Base-by-base conservation (phyloP, 2,888 invertebrate species). In the Steromphala cineraria region DNA sequence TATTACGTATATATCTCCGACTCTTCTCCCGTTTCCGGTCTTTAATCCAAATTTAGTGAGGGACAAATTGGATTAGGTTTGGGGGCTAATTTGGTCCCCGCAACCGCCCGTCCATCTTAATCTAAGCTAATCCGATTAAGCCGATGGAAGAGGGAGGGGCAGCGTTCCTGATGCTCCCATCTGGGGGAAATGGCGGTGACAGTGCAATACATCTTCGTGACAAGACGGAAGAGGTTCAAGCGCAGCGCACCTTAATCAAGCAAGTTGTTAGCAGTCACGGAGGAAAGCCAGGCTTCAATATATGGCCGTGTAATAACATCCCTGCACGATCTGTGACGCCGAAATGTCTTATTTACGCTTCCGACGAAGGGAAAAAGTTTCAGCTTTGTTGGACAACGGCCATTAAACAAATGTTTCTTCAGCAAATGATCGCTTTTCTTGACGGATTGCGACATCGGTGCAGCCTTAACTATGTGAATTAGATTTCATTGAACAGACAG, bases 1-100 rank as follows among this genome's bases (percentile, higher is more conserved):
- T 81, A 83, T 81, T 81, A 81, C 81, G 78, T 81, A 80, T 78
- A 82, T 75, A 81, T 81, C 81, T 78, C 80, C 78, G 36, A 31
- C 78, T 74, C 74, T 81, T 56, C 80, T 53, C 46, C 75, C 31
- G 78, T 40, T 76, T 75, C 55, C 28, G 79, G 78, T 80, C 78
- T 81, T 82, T 82, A 82, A 81, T 80, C 82, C 82, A 80, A 80
- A 84, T 84, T 82, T 82, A 84, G 81, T 78, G 81, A 75, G 53
- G 77, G 67, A 56, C 78, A 78, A 84, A 82, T 84, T 75, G 81
- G 81, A 84, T 84, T 82, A 80, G 74, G 78, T 31, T 67, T 78
- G 46, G 74, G 75, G 71, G 75, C 75, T 71, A 81, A 81, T 81
- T 78, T 53, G 81, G 67, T 75, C 71, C 74, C 56, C 62, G 75